Conservation (phyloP, 1,140 invertebrate species). For the Macrobrachium rosenbergii region DNA sequence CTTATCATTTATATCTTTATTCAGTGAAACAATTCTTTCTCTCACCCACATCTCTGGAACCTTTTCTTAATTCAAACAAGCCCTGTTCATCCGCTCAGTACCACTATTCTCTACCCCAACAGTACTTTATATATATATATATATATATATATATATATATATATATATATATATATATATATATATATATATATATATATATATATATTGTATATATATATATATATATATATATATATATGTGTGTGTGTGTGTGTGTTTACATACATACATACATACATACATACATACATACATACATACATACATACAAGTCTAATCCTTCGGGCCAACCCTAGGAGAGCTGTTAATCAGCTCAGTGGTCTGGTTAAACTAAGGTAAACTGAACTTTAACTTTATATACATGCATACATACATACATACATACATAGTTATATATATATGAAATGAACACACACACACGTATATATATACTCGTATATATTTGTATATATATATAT, state of each 20-base stretch:
- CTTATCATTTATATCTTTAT: no score
- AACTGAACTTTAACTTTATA: no score
- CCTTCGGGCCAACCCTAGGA: no score
- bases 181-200: no score
- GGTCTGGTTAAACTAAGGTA: no score
- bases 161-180: conserved; percentile 8
- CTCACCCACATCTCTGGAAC: background rate
- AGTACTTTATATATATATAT: background rate
- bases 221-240: background rate
- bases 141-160: conserved; percentile 25
- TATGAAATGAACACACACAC: background rate
- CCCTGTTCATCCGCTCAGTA: background rate
- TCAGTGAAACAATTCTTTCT: background rate
- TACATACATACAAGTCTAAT: background rate
- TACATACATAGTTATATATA: conserved; percentile 8
- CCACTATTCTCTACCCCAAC: background rate
- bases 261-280: conserved; percentile 16
- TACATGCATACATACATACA: conserved; percentile 29
- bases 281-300: conserved; percentile 16
- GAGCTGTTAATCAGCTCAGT: no score
- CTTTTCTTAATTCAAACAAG: background rate
- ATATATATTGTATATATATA: conserved; percentile 16
- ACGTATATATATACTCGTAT: background rate
- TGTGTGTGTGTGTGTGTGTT: background rate
- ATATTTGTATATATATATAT: background rate